Evolutionary conservation across 2,797 vertebrate species (phyloP).

Genomic region (Brachymystax lenok): DNA sequence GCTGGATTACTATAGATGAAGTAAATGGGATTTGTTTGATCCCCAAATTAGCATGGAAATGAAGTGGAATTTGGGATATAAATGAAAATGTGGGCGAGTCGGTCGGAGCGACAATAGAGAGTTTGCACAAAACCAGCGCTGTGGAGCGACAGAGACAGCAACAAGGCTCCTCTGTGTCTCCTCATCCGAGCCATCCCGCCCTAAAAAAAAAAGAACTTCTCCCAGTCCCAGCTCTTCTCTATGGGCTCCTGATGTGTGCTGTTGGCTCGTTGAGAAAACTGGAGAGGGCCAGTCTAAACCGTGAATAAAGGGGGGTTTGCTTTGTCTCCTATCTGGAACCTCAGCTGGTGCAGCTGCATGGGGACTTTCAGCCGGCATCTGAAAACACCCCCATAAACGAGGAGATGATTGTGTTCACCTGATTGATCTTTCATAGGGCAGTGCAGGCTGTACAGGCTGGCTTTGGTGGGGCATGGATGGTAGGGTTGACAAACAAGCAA

Average conservation of each 20-base stretch:
- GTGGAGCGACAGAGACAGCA: constrained; percentile 33
- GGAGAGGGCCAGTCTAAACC: neutral
- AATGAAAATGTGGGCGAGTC: constrained; percentile 72
- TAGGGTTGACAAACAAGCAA: constrained; percentile 70
- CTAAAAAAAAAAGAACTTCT: constrained; percentile 62
- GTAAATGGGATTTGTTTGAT: constrained; percentile 66
- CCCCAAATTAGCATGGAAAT: constrained; percentile 76
- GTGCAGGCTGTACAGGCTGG: constrained; percentile 69
- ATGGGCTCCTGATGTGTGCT: constrained; percentile 34
- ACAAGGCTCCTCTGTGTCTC: constrained; percentile 73
- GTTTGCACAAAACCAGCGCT: constrained; percentile 66
- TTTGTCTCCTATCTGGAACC: constrained; percentile 69
- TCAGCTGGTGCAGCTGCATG: constrained; percentile 79
- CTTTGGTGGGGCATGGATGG: constrained; percentile 66
- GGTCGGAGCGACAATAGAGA: constrained; percentile 65
- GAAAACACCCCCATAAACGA: constrained; percentile 70
- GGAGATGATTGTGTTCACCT: constrained; percentile 75
- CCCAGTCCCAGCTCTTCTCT: constrained; percentile 31
- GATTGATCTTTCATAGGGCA: constrained; percentile 75
- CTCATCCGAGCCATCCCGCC: constrained; percentile 52
- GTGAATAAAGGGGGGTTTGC: constrained; percentile 49
- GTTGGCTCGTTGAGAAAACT: neutral
- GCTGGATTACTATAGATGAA: constrained; percentile 72
- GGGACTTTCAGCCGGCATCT: constrained; percentile 63
- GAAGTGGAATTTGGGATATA: constrained; percentile 71